Evolutionary conservation across 2,888 invertebrate species (phyloP).

Genomic region (Chaitophorus viminalis): DNA sequence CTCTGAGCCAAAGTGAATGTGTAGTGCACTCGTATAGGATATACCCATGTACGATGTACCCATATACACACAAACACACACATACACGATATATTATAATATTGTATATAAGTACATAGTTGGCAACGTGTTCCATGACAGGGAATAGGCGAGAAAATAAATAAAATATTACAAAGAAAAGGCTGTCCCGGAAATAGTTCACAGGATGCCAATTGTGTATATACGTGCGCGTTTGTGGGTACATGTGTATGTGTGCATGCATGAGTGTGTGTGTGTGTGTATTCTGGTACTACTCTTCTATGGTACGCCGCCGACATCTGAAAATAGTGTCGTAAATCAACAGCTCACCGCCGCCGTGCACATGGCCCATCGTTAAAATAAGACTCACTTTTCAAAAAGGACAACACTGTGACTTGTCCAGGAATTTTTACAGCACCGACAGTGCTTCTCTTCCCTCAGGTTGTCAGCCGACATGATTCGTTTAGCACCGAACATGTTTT

Average conservation of each 20-base stretch:
- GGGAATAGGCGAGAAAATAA: slow-evolving; percentile 44
- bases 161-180: slow-evolving; percentile 54
- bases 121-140: slow-evolving; percentile 28
- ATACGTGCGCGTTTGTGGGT: neutral
- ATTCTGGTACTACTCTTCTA: slow-evolving; percentile 21
- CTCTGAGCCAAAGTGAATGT: neutral
- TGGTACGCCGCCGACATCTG: slow-evolving; percentile 53
- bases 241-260: neutral
- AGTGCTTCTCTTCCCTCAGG: neutral
- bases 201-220: slow-evolving; percentile 55
- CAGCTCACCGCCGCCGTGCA: slow-evolving; percentile 41
- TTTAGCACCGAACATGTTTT: slow-evolving; percentile 54
- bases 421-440: slow-evolving; percentile 40
- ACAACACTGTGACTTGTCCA: slow-evolving; percentile 39
- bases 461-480: slow-evolving; percentile 50
- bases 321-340: slow-evolving; percentile 62
- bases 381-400: slow-evolving; percentile 53
- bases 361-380: slow-evolving; percentile 61
- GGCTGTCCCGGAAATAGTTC: slow-evolving; percentile 57
- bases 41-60: neutral
- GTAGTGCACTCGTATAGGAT: too few species aligned
- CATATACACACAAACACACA: neutral
- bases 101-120: neutral
- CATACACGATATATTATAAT: neutral
- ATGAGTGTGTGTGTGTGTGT: neutral